phyloP scores from a whole-genome alignment of 2,797 vertebrate genomes.

The Phataginus tricuspis region DNA sequence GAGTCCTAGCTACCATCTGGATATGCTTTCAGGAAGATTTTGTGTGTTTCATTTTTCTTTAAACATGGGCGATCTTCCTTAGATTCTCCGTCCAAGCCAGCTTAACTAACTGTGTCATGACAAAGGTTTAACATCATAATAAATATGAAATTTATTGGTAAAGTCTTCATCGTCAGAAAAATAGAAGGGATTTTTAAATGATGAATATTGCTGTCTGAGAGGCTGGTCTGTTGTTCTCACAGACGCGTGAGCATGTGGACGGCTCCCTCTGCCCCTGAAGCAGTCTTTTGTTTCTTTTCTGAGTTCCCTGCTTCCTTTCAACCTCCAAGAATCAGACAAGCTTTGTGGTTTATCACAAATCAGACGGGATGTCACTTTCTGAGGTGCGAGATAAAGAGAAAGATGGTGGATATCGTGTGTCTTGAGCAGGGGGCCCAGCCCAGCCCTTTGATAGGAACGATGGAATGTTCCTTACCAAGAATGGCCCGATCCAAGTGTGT shows the following conservation, averaged over 20 bases:
- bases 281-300: background rate
- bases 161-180: background rate
- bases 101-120: background rate
- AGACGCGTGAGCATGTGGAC: accelerated
- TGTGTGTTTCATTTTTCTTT: background rate
- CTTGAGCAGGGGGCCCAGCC: background rate
- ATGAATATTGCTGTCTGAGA: background rate
- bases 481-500: background rate
- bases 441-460: no score
- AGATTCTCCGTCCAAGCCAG: background rate
- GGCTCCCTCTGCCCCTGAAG: background rate
- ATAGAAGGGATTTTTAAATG: background rate
- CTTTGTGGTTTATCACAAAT: background rate
- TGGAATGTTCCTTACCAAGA: background rate
- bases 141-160: background rate
- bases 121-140: background rate
- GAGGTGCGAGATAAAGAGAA: background rate
- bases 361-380: background rate
- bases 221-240: background rate
- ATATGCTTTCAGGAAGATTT: background rate
- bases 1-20: background rate
- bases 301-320: background rate
- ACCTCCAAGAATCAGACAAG: background rate
- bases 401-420: background rate
- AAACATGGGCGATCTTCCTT: background rate